Percentiles rank a stretch among this genome's conserved stretches.
Conservation (phyloP, 2,888 invertebrate species). For the Andrena fulva region DNA sequence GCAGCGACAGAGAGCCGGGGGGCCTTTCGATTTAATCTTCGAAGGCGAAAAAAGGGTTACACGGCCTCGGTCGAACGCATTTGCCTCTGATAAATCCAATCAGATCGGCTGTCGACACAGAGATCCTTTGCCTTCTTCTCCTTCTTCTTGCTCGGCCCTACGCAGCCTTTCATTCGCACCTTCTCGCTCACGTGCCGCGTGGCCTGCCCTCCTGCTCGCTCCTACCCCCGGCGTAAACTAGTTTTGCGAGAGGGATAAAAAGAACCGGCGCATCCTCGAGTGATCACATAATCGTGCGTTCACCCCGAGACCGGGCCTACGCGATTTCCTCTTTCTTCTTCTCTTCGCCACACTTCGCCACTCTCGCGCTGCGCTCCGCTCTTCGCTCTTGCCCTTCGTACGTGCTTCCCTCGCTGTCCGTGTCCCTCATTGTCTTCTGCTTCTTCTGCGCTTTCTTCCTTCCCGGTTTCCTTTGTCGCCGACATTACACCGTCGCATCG, state of each 20-base stretch:
- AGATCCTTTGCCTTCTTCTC: conserved; percentile 52
- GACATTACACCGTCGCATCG: conserved; percentile 4
- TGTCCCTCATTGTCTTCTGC: conserved; percentile 28
- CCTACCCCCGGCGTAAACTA: conserved; percentile 77
- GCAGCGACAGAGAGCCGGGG: conserved; percentile 27
- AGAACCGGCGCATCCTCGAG: conserved; percentile 78
- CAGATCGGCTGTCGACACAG: conserved; percentile 78
- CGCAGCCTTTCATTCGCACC: conserved; percentile 37
- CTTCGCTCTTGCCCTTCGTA: conserved; percentile 7
- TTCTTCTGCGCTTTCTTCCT: conserved; percentile 1
- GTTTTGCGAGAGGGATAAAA: conserved; percentile 77
- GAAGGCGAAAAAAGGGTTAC: conserved; percentile 56
- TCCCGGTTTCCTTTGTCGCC: background rate
- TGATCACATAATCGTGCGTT: conserved; percentile 83
- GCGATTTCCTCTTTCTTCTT: conserved; percentile 59
- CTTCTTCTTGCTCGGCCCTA: conserved; percentile 34
- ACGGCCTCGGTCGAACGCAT: conserved; percentile 66
- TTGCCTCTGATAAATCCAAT: conserved; percentile 77
- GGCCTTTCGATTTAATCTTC: conserved; percentile 68
- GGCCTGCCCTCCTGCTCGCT: conserved; percentile 32
- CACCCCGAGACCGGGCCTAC: conserved; percentile 75
- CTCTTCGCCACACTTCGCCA: conserved; percentile 13
- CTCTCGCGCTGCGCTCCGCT: background rate
- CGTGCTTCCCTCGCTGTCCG: background rate
- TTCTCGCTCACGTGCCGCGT: conserved; percentile 25